Conservation (phyloP, 1,140 invertebrate genomes). For the Pseudoatta argentina region DNA sequence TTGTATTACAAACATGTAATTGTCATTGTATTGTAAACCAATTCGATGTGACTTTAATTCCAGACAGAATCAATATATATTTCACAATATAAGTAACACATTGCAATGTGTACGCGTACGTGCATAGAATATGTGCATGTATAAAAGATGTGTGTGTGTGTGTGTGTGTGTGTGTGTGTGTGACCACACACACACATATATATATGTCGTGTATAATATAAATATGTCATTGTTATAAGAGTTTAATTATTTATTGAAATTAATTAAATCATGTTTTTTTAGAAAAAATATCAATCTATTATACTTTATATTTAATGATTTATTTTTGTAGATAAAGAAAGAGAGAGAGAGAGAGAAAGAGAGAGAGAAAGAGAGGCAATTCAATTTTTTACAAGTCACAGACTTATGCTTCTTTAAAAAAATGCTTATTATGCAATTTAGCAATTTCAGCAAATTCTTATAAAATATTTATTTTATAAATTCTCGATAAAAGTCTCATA, state of each 20-base stretch:
- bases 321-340: neutral
- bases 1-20: neutral
- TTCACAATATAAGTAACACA: neutral
- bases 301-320: neutral
- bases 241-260: slow-evolving; percentile 13
- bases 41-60: neutral
- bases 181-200: too few species aligned
- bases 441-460: too few species aligned
- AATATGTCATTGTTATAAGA: neutral
- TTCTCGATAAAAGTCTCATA: neutral
- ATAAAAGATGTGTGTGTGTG: neutral
- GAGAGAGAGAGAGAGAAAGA: neutral
- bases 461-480: neutral
- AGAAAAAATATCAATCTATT: neutral
- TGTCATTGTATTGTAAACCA: neutral
- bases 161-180: neutral
- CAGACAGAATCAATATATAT: neutral
- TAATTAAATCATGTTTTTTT: neutral
- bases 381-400: neutral
- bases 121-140: too few species aligned
- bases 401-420: neutral
- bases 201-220: neutral
- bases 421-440: neutral
- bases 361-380: neutral
- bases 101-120: neutral